phyloP scores from a whole-genome alignment of 1,140 invertebrate species.

The Pachypeltis micranthus region DNA sequence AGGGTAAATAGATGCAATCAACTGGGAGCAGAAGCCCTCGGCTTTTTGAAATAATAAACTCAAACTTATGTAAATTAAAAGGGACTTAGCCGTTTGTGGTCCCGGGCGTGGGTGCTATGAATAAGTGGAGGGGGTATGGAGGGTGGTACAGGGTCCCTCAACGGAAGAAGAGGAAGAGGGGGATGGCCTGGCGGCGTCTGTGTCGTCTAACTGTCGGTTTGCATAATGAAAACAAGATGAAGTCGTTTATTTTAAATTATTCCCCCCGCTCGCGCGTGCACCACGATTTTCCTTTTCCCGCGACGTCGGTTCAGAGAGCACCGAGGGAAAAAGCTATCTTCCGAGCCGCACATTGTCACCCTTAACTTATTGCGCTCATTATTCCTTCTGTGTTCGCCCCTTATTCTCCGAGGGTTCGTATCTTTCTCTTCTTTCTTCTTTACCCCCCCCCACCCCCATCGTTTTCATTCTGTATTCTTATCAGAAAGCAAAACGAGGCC shows the following conservation, averaged over 20 bases:
- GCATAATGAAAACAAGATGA: slow-evolving; percentile 17
- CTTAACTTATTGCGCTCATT: slow-evolving; percentile 15
- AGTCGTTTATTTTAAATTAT: slow-evolving; percentile 18
- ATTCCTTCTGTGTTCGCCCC: slow-evolving; percentile 1
- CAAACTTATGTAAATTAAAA: slow-evolving; percentile 16
- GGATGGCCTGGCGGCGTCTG: not conserved
- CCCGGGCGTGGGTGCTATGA: slow-evolving; percentile 1
- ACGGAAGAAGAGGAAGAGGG: not conserved
- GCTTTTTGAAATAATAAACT: slow-evolving; percentile 17
- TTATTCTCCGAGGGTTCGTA: not conserved
- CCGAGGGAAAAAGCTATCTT: slow-evolving; percentile 1
- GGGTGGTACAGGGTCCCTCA: not conserved
- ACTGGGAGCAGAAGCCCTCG: slow-evolving; percentile 12
- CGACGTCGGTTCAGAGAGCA: no score
- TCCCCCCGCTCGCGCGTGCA: not conserved
- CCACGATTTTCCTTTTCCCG: no score
- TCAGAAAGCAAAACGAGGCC: slow-evolving; percentile 5
- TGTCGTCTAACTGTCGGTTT: slow-evolving; percentile 16
- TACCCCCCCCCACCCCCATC: not conserved
- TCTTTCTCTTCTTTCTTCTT: not conserved
- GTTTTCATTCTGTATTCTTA: slow-evolving; percentile 4
- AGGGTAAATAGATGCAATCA: slow-evolving; percentile 16
- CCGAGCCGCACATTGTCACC: slow-evolving; percentile 9
- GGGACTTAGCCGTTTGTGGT: slow-evolving; percentile 1
- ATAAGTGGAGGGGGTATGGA: not conserved